These are phyloP conservation scores for Drosophila conformis DNA, from an alignment of 2,888 invertebrate genomes.

Conservation along the genomic window DNA sequence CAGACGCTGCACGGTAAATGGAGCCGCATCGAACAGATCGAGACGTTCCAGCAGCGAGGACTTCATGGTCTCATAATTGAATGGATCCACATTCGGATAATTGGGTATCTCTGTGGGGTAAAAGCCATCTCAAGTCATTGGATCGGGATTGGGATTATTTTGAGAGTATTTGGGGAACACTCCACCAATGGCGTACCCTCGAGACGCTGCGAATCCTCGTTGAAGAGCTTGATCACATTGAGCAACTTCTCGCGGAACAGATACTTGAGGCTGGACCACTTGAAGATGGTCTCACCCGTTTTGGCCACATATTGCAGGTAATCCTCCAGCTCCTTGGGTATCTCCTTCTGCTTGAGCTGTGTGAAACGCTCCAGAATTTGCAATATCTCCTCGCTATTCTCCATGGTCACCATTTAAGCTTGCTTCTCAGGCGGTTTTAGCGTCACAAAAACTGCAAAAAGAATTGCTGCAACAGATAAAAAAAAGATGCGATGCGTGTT, in stretches of 20 bases:
- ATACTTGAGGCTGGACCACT: conserved; percentile 94
- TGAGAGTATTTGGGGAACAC: neutral
- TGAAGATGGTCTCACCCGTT: conserved; percentile 97
- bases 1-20: conserved; percentile 97
- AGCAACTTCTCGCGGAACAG: conserved; percentile 95
- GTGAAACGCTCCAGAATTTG: conserved; percentile 94
- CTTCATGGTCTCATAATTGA: conserved; percentile 95
- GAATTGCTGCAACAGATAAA: conserved; percentile 9
- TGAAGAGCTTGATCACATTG: conserved; percentile 94
- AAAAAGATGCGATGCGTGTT: conserved; percentile 1
- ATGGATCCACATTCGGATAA: conserved; percentile 95
- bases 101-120: conserved; percentile 89
- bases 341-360: conserved; percentile 91
- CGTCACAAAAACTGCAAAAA: conserved; percentile 35
- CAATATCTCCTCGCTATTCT: conserved; percentile 93
- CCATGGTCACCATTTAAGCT: conserved; percentile 86
- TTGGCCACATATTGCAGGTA: conserved; percentile 95
- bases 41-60: conserved; percentile 92
- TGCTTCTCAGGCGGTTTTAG: conserved; percentile 16
- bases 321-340: conserved; percentile 95
- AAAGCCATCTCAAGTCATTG: neutral
- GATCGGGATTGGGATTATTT: neutral
- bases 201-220: conserved; percentile 90
- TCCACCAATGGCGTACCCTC: conserved; percentile 79
- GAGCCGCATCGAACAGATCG: conserved; percentile 94